Percentiles rank a stretch among this genome's conserved stretches.
phyloP scores from a whole-genome alignment of 2,113 vertebrate species.

The rabbit (Oryctolagus cuniculus) region mOryCun1.1 NC_091433.1:108658501-108659000 shows the following conservation, averaged over 20 bases:
- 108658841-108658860: conserved; percentile 87
- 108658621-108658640: conserved; percentile 87
- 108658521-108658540: conserved; percentile 76
- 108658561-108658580: conserved; percentile 64
- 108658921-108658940: conserved; percentile 61
- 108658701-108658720: conserved; percentile 89
- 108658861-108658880: conserved; percentile 83
- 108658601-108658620: conserved; percentile 85
- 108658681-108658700: conserved; percentile 90
- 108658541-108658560: conserved; percentile 71
- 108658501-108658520: conserved; percentile 66
- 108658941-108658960: conserved; percentile 79
- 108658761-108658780: conserved; percentile 90
- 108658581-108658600: conserved; percentile 62
- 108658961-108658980: conserved; percentile 43
- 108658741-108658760: conserved; percentile 86
- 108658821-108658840: conserved; percentile 90
- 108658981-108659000: conserved; percentile 77
- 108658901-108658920: conserved; percentile 87
- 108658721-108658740: conserved; percentile 91
- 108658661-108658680: conserved; percentile 91
- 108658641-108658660: conserved; percentile 88
- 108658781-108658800: conserved; percentile 84
- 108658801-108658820: conserved; percentile 90
- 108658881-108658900: conserved; percentile 87